phyloP scores from a whole-genome alignment of 2,113 vertebrate species.

The Stigmatopora nigra region DNA sequence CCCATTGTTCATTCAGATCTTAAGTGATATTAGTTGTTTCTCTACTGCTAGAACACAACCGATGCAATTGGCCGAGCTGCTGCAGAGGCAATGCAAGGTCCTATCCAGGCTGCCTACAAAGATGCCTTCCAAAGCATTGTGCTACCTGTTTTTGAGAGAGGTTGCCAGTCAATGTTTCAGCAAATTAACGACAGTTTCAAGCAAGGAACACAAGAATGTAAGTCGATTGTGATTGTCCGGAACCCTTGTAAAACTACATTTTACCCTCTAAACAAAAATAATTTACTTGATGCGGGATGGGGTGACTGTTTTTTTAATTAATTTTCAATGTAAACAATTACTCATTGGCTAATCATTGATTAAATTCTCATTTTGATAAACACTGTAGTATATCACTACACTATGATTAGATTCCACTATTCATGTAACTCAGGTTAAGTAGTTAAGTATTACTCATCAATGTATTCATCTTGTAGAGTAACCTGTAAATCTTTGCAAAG shows the following conservation, averaged over 20 bases:
- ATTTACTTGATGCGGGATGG: too few relatives aligned
- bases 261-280: too few relatives aligned
- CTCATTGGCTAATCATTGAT: too few relatives aligned
- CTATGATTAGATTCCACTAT: too few relatives aligned
- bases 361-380: too few relatives aligned
- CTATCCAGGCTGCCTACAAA: constrained; percentile 87
- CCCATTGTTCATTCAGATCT: neutral
- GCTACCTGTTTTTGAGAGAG: constrained; percentile 90
- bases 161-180: constrained; percentile 98
- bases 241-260: neutral
- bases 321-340: too few relatives aligned
- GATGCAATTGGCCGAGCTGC: constrained; percentile 86
- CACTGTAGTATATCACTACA: too few relatives aligned
- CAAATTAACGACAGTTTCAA: constrained; percentile 98
- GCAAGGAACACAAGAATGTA: constrained; percentile 95
- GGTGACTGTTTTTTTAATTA: too few relatives aligned
- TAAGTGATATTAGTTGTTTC: neutral
- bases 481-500: too few relatives aligned
- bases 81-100: constrained; percentile 86
- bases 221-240: constrained; percentile 25
- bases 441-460: too few relatives aligned
- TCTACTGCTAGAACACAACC: constrained; percentile 75
- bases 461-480: too few relatives aligned
- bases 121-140: constrained; percentile 89
- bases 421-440: too few relatives aligned